phyloP scores from a whole-genome alignment of 1,140 invertebrate species.

The Patella vulgata region DNA sequence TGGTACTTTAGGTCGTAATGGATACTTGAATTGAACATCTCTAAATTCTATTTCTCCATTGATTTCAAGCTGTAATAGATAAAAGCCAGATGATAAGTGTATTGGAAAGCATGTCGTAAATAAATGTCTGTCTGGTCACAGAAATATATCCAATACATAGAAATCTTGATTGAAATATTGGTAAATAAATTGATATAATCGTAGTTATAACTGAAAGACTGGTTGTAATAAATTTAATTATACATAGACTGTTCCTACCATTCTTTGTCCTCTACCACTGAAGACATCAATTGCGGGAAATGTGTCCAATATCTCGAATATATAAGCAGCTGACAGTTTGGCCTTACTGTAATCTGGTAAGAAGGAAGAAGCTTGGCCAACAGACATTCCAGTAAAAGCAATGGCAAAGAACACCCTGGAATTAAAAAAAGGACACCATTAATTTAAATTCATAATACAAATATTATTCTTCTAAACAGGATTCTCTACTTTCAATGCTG shows the following conservation, averaged over 20 bases:
- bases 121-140: too few relatives aligned
- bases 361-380: slow-evolving; percentile 68
- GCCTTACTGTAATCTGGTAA: slow-evolving; percentile 69
- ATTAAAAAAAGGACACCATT: too few relatives aligned
- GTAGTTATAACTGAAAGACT: too few relatives aligned
- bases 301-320: slow-evolving; percentile 66
- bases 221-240: too few relatives aligned
- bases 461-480: too few relatives aligned
- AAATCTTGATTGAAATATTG: too few relatives aligned
- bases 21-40: slow-evolving; percentile 78
- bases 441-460: too few relatives aligned
- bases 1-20: slow-evolving; percentile 77
- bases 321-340: slow-evolving; percentile 61
- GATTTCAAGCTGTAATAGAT: slow-evolving; percentile 59
- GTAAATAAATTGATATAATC: too few relatives aligned
- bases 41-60: slow-evolving; percentile 78
- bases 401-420: slow-evolving; percentile 58
- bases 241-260: too few relatives aligned
- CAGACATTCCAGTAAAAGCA: slow-evolving; percentile 45
- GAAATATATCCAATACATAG: too few relatives aligned
- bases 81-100: not conserved
- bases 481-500: too few relatives aligned
- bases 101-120: too few relatives aligned
- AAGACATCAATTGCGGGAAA: slow-evolving; percentile 65
- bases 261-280: slow-evolving; percentile 52